These are phyloP conservation scores for Agelastica alni DNA, from an alignment of 2,888 invertebrate genomes.

Conservation along the genomic window DNA sequence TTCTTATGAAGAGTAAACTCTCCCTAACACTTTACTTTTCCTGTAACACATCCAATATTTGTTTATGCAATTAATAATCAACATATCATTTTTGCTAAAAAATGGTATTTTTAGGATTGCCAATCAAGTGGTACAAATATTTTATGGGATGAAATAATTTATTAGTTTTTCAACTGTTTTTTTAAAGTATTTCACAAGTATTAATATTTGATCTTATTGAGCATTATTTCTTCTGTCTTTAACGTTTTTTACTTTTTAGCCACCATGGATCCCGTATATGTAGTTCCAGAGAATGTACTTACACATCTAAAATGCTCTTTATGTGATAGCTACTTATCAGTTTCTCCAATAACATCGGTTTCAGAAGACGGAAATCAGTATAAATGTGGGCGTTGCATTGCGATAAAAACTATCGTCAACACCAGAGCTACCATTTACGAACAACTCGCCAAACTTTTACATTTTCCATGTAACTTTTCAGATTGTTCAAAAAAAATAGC, in stretches of 20 bases:
- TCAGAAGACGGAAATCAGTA: conserved; percentile 34
- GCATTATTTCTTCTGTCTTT: too few relatives aligned
- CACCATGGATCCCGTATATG: conserved; percentile 26
- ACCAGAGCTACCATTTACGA: conserved; percentile 31
- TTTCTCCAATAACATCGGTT: conserved; percentile 28
- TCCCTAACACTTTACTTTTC: too few relatives aligned
- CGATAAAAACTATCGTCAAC: conserved; percentile 30
- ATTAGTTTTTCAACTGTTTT: too few relatives aligned
- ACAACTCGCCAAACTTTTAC: conserved; percentile 31
- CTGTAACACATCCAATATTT: too few relatives aligned
- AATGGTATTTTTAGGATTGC: too few relatives aligned
- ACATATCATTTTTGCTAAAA: too few relatives aligned
- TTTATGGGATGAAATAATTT: too few relatives aligned
- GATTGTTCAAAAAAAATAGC: conserved; percentile 29
- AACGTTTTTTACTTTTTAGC: conserved; percentile 3
- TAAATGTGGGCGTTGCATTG: conserved; percentile 32
- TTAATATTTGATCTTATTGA: too few relatives aligned
- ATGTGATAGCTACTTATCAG: conserved; percentile 31
- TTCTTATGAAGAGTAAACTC: too few relatives aligned
- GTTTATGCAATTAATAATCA: too few relatives aligned
- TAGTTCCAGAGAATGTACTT: conserved; percentile 27
- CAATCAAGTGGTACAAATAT: too few relatives aligned
- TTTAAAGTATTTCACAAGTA: too few relatives aligned
- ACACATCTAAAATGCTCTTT: conserved; percentile 30
- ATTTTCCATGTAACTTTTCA: conserved; percentile 29